Base-by-base conservation (phyloP, 2,888 invertebrate species). In the Laspeyria flexula region DNA sequence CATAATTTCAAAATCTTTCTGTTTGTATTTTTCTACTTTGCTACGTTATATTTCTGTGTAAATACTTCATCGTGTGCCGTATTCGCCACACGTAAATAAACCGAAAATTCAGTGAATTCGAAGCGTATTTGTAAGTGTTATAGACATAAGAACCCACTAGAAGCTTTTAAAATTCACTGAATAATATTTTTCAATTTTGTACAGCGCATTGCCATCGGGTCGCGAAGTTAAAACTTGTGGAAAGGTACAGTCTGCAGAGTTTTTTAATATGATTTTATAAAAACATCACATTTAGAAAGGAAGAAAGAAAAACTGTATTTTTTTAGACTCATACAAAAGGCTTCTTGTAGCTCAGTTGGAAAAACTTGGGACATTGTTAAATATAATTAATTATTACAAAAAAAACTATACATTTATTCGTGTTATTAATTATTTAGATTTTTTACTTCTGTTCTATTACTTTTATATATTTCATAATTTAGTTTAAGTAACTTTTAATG, bases 161-260 rank as follows among this genome's bases (percentile, higher is more conserved):
- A 41, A 37, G 16, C 23, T 38, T 48, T 48, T 48, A 42, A 48
- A 48, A 48, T 38, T 42, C 37, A 31, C 30, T 30, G 41, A 29
- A 48, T 38, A 42, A 42, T 42, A 48, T 47, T 48, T 48, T 48
- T 42, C 48, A 48, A 48, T 48, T 48, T 48, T 16, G 42, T 37
- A 10, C 30, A 31, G 23, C 16, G 16, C 7, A 12, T 40, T 11
- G 41, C 37, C 37, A 21, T 31, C 10, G 42, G 16, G 16, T 37
- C 21, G 3, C 29, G 12, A 1, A 13, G 25, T 21, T 25, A 29
- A 33, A 43, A 16, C 38, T 43, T 27, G 42, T 25, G 33, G 25
- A n/a, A 25, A 38, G 6, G 42, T 49, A 49, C 31, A 15, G 48
- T 49, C 31, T 25, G 31, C 38, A 38, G 12, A 49, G 18, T 16